phyloP scores from a whole-genome alignment of 2,888 invertebrate species.

The Chesias legatella region DNA sequence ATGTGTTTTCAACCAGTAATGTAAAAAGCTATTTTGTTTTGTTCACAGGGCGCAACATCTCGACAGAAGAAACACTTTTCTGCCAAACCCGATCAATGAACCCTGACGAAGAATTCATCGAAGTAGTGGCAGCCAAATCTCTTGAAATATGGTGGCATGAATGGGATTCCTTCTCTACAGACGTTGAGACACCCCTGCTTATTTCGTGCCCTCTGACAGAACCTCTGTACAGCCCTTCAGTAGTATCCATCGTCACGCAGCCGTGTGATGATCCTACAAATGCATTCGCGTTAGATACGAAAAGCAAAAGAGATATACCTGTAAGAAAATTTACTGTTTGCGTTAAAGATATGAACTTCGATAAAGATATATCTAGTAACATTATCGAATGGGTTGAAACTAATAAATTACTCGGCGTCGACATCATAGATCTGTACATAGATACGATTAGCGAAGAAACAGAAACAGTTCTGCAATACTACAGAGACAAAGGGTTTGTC shows the following conservation, averaged over 20 bases:
- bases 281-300: slow-evolving; percentile 54
- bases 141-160: slow-evolving; percentile 83
- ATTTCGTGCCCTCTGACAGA: slow-evolving; percentile 83
- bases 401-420: slow-evolving; percentile 84
- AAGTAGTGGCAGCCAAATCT: slow-evolving; percentile 79
- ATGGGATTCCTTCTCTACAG: slow-evolving; percentile 75
- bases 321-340: slow-evolving; percentile 82
- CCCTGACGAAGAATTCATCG: slow-evolving; percentile 60
- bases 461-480: slow-evolving; percentile 77
- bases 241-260: slow-evolving; percentile 72
- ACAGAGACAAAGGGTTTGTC: slow-evolving; percentile 70
- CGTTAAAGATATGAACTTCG: slow-evolving; percentile 86
- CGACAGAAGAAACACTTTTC: slow-evolving; percentile 62
- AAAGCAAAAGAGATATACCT: slow-evolving; percentile 28
- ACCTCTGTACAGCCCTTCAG: slow-evolving; percentile 51
- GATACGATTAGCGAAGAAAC: slow-evolving; percentile 79
- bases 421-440: slow-evolving; percentile 83
- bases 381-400: slow-evolving; percentile 87
- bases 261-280: slow-evolving; percentile 74
- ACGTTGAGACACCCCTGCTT: slow-evolving; percentile 79
- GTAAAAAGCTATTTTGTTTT: slow-evolving; percentile 26
- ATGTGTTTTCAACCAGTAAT: too few species aligned
- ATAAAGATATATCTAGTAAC: slow-evolving; percentile 80
- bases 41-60: slow-evolving; percentile 62
- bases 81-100: slow-evolving; percentile 76